phyloP scores from a whole-genome alignment of 2,888 invertebrate genomes.

The Lasioglossum villosulum region DNA sequence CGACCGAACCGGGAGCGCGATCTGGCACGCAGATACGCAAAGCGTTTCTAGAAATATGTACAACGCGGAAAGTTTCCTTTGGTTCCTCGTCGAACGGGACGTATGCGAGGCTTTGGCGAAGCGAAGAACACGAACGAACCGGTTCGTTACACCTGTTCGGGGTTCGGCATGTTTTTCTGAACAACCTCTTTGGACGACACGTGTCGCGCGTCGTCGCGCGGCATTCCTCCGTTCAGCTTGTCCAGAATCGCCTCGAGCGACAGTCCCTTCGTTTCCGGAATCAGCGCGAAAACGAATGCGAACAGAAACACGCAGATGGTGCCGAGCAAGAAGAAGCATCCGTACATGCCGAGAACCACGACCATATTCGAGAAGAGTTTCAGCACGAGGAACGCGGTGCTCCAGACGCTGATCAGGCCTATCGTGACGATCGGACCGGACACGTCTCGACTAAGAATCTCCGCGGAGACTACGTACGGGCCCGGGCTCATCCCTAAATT shows the following conservation, averaged over 20 bases:
- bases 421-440: slow-evolving; percentile 73
- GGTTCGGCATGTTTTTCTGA: not conserved
- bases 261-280: slow-evolving; percentile 82
- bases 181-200: not conserved
- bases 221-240: slow-evolving; percentile 75
- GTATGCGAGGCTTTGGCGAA: not conserved
- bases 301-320: slow-evolving; percentile 72
- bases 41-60: not conserved
- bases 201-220: slow-evolving; percentile 5
- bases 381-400: slow-evolving; percentile 74
- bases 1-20: not conserved
- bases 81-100: not conserved
- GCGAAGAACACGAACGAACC: not conserved
- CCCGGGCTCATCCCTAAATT: slow-evolving; percentile 86
- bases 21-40: not conserved
- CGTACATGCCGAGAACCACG: slow-evolving; percentile 73
- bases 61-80: not conserved
- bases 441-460: slow-evolving; percentile 84
- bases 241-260: slow-evolving; percentile 78
- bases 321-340: slow-evolving; percentile 79
- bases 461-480: slow-evolving; percentile 85
- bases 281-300: slow-evolving; percentile 71
- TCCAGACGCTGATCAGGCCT: slow-evolving; percentile 75
- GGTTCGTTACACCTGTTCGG: slow-evolving; percentile 31
- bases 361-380: slow-evolving; percentile 77